Conservation (phyloP, 2,888 invertebrate species). For the Nipponacmea schrenckii region DNA sequence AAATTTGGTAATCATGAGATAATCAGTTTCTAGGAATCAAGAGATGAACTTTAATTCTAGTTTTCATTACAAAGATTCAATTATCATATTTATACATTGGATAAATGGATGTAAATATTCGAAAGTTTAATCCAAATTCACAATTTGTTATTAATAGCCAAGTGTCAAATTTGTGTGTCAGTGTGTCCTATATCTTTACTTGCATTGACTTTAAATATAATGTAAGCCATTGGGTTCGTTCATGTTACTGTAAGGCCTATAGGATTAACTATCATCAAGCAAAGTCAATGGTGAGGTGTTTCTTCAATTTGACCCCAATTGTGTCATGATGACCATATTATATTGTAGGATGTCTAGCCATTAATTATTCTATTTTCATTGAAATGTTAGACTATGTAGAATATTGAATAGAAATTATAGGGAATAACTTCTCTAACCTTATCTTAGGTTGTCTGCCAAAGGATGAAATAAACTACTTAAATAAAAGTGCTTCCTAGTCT, state of each 20-base stretch:
- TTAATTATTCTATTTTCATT: conserved; percentile 2
- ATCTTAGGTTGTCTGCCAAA: too few relatives aligned
- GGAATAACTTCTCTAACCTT: too few relatives aligned
- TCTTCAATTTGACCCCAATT: not conserved
- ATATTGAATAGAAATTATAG: too few relatives aligned
- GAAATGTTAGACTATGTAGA: not conserved
- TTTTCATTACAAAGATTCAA: too few relatives aligned
- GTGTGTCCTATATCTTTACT: not conserved
- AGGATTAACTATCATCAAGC: not conserved
- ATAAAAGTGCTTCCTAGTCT: too few relatives aligned
- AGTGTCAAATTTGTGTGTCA: conserved; percentile 6
- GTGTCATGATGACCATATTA: conserved; percentile 2
- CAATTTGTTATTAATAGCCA: not conserved
- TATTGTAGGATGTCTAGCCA: not conserved
- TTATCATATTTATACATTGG: too few relatives aligned
- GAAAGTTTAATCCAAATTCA: too few relatives aligned
- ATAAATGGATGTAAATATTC: too few relatives aligned
- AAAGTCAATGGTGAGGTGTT: not conserved
- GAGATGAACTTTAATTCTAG: too few relatives aligned
- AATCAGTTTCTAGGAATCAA: too few relatives aligned
- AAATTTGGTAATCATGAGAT: not conserved
- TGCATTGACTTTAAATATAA: not conserved
- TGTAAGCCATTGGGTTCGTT: conserved; percentile 4
- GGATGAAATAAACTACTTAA: too few relatives aligned
- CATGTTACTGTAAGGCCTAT: not conserved